Evolutionary conservation across 2,888 invertebrate species (phyloP).

Genomic region (Torymus aiolomorphi): DNA sequence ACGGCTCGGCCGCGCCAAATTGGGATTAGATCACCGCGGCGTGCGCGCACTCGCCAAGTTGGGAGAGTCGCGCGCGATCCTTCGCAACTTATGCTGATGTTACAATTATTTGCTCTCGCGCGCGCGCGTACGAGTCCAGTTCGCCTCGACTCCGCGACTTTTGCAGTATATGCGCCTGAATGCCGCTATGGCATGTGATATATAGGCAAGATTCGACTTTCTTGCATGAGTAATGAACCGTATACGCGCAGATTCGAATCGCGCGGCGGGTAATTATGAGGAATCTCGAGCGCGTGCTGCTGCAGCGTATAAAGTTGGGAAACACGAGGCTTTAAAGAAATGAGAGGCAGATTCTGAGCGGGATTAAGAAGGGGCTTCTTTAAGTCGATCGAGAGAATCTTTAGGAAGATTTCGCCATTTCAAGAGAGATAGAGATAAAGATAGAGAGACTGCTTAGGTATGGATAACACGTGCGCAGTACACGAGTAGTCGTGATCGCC

Average conservation of each 20-base stretch:
- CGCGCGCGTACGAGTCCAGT: not conserved
- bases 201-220: slow-evolving; percentile 1
- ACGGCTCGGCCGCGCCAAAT: slow-evolving; percentile 49
- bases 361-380: too few species aligned
- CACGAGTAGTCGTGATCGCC: too few species aligned
- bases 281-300: slow-evolving; percentile 9
- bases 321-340: too few species aligned
- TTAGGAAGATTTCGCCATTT: slow-evolving; percentile 4
- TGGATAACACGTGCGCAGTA: too few species aligned
- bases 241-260: not conserved
- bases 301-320: not conserved
- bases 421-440: too few species aligned
- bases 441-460: too few species aligned
- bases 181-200: too few species aligned
- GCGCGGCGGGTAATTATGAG: slow-evolving; percentile 18
- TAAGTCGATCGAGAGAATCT: not conserved
- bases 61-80: slow-evolving; percentile 4
- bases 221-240: slow-evolving; percentile 36
- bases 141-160: slow-evolving; percentile 20
- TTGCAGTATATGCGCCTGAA: too few species aligned
- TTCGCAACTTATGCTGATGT: slow-evolving; percentile 30
- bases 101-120: slow-evolving; percentile 23
- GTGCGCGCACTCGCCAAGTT: slow-evolving; percentile 38
- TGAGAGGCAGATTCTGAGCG: too few species aligned
- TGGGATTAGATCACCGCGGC: slow-evolving; percentile 50